These are phyloP conservation scores for Oedothorax gibbosus DNA, from an alignment of 1,140 invertebrate species.

Conservation along the genomic window DNA sequence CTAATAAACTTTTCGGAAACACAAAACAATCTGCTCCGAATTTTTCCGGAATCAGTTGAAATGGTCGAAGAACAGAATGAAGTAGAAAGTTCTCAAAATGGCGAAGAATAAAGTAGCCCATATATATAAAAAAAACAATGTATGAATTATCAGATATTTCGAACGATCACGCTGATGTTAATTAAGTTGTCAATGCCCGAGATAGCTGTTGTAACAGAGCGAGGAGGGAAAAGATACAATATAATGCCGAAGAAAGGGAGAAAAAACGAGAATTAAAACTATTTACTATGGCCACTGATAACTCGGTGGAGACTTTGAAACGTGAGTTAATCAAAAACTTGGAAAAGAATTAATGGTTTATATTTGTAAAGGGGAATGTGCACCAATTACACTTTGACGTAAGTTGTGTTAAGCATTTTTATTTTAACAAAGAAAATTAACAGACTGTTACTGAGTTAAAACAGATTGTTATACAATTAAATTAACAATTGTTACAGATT, in stretches of 20 bases:
- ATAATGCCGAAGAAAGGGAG: background rate
- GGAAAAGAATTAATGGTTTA: no score
- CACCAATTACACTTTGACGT: no score
- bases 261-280: conserved; percentile 50
- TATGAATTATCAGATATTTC: conserved; percentile 50
- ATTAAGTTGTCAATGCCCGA: conserved; percentile 54
- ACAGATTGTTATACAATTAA: no score
- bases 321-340: conserved; percentile 52
- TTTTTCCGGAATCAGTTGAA: conserved; percentile 38
- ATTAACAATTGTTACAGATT: no score
- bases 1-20: conserved; percentile 27
- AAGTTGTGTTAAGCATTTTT: no score
- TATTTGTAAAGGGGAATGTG: no score
- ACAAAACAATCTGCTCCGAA: background rate
- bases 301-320: conserved; percentile 7
- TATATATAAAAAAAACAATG: conserved; percentile 18
- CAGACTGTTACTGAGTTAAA: no score
- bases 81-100: conserved; percentile 2
- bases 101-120: background rate
- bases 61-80: background rate
- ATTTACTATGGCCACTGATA: conserved; percentile 44
- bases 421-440: no score
- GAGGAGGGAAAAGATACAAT: conserved; percentile 1
- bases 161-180: conserved; percentile 30
- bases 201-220: conserved; percentile 18